Conservation (phyloP, 2,888 invertebrate species). For the Rambutsinella grinnellia region DNA sequence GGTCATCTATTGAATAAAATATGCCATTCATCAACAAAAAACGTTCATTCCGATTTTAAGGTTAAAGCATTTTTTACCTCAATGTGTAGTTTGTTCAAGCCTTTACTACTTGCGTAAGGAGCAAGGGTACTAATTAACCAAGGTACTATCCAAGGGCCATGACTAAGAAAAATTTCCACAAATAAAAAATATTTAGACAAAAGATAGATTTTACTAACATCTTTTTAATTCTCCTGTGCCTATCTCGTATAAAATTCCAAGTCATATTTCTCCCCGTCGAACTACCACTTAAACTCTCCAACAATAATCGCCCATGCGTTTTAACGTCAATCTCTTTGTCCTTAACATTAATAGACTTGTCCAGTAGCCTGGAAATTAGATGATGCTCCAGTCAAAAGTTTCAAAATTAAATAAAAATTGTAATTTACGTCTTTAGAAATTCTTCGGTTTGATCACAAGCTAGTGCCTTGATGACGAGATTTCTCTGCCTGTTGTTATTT, state of each 20-base stretch:
- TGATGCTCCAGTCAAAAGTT: not conserved
- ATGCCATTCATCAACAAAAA: not conserved
- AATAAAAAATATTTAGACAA: not conserved
- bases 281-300: not conserved
- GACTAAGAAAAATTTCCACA: not conserved
- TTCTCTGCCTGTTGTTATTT: not conserved
- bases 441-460: slow-evolving; percentile 11
- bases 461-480: slow-evolving; percentile 15
- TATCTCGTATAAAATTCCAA: not conserved
- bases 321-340: not conserved
- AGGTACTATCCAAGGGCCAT: not conserved
- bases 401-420: not conserved
- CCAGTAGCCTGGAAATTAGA: not conserved
- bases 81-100: not conserved
- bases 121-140: not conserved
- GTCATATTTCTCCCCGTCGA: not conserved
- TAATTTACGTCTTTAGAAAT: slow-evolving; percentile 7
- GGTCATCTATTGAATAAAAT: not conserved
- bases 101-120: not conserved
- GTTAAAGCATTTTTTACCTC: not conserved
- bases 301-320: not conserved
- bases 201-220: not conserved
- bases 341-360: not conserved
- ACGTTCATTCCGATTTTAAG: too few species aligned
- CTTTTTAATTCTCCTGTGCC: not conserved